Evolutionary conservation across 2,797 vertebrate genomes (phyloP).

Genomic region (Pagetopsis macropterus): DNA sequence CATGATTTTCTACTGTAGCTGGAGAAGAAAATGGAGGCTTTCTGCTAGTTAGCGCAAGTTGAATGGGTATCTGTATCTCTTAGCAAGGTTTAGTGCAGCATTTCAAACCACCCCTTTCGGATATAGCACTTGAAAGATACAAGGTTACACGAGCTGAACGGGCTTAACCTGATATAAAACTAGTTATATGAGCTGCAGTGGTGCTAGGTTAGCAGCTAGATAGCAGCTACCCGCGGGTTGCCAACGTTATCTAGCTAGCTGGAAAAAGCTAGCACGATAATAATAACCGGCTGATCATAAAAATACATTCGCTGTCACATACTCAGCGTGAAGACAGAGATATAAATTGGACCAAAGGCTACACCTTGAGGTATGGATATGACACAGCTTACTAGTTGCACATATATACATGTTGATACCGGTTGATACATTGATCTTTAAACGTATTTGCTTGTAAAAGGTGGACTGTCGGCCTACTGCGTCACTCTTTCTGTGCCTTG

Average conservation of each 20-base stretch:
- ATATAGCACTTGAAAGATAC: neutral
- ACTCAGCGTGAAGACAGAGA: neutral
- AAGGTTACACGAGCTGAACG: accelerated
- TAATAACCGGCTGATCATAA: slow-evolving; percentile 19
- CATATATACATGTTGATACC: neutral
- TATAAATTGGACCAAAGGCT: slow-evolving; percentile 39
- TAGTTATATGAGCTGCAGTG: neutral
- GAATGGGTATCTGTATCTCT: neutral
- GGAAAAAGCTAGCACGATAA: slow-evolving; percentile 40
- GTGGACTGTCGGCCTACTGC: slow-evolving; percentile 62
- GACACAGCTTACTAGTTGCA: accelerated
- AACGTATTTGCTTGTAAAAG: slow-evolving; percentile 28
- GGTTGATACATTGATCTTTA: neutral
- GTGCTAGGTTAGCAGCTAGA: slow-evolving; percentile 29
- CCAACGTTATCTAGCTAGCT: slow-evolving; percentile 21
- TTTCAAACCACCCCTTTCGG: accelerated
- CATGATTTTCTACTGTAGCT: slow-evolving; percentile 67
- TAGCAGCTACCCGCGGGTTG: slow-evolving; percentile 10
- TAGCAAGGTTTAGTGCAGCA: neutral
- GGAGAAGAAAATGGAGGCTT: slow-evolving; percentile 76
- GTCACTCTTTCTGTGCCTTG: slow-evolving; percentile 58
- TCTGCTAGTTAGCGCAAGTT: slow-evolving; percentile 17
- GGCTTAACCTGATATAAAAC: neutral
- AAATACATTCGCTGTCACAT: neutral
- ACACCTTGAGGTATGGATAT: slow-evolving; percentile 59